phyloP scores from a whole-genome alignment of 2,113 vertebrate genomes.

The Thermophis baileyi region DNA sequence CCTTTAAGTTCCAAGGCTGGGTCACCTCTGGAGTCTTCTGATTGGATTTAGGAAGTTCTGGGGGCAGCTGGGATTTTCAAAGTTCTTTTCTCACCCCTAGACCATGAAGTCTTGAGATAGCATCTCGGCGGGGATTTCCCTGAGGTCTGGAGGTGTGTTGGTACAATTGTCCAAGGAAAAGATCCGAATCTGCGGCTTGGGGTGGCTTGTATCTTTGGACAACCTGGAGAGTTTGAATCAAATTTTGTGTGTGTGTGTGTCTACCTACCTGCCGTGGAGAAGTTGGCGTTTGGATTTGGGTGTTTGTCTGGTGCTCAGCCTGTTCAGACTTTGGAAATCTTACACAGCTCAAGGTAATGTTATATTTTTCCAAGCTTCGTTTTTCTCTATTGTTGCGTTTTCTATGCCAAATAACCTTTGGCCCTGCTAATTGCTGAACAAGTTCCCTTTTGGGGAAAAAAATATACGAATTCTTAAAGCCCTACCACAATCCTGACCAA shows the following conservation, averaged over 20 bases:
- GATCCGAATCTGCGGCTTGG: accelerated
- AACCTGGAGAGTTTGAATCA: accelerated
- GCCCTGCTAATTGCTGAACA: not conserved
- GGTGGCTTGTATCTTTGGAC: not conserved
- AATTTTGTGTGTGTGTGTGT: not conserved
- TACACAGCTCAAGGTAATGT: conserved; percentile 29
- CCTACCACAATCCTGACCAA: not conserved
- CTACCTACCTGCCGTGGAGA: not conserved
- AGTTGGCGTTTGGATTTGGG: not conserved
- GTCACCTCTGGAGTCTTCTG: not conserved
- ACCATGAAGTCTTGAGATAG: not conserved
- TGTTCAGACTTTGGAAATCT: not conserved
- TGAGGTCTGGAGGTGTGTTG: not conserved
- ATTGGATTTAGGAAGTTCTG: not conserved
- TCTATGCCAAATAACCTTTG: not conserved
- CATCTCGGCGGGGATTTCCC: not conserved
- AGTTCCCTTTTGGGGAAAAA: not conserved
- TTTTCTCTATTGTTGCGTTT: accelerated
- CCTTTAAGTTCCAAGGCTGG: conserved; percentile 26
- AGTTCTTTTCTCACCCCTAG: not conserved
- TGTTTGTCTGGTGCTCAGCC: not conserved
- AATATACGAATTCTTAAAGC: not conserved
- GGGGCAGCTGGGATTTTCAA: not conserved
- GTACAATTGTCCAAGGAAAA: too few relatives aligned
- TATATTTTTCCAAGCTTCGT: not conserved